phyloP scores from a whole-genome alignment of 2,113 vertebrate genomes.

The Echinops telfairi region DNA sequence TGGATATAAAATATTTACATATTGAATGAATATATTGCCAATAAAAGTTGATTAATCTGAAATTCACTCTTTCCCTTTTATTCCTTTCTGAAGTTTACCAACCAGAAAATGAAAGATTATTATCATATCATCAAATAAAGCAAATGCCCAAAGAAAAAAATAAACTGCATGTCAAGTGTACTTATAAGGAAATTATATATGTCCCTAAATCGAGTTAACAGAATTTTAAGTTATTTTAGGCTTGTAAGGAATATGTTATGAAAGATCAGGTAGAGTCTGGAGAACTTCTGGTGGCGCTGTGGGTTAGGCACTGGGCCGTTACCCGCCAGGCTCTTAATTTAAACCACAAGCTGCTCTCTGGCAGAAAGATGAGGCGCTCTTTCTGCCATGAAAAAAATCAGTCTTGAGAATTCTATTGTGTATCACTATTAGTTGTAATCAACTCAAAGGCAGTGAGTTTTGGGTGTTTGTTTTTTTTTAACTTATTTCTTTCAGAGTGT shows the following conservation, averaged over 20 bases:
- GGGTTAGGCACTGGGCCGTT: too few relatives aligned
- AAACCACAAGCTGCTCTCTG: too few relatives aligned
- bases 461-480: too few relatives aligned
- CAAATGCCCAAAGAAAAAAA: conserved; percentile 16
- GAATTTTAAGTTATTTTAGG: conserved; percentile 17
- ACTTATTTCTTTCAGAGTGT: too few relatives aligned
- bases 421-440: too few relatives aligned
- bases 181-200: neutral
- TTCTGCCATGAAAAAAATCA: too few relatives aligned
- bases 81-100: conserved; percentile 1
- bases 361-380: too few relatives aligned
- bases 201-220: neutral
- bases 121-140: neutral
- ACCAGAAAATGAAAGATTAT: conserved; percentile 10
- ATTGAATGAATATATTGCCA: neutral
- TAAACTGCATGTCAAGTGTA: neutral
- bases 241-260: conserved; percentile 24
- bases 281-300: neutral
- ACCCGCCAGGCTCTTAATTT: too few relatives aligned
- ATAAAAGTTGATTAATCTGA: neutral
- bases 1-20: neutral
- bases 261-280: neutral
- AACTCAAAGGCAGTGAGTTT: neutral
- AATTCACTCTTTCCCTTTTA: conserved; percentile 28
- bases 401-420: too few relatives aligned